Evolutionary conservation across 2,797 vertebrate genomes (phyloP).

Genomic region (Halcyon badia): DNA sequence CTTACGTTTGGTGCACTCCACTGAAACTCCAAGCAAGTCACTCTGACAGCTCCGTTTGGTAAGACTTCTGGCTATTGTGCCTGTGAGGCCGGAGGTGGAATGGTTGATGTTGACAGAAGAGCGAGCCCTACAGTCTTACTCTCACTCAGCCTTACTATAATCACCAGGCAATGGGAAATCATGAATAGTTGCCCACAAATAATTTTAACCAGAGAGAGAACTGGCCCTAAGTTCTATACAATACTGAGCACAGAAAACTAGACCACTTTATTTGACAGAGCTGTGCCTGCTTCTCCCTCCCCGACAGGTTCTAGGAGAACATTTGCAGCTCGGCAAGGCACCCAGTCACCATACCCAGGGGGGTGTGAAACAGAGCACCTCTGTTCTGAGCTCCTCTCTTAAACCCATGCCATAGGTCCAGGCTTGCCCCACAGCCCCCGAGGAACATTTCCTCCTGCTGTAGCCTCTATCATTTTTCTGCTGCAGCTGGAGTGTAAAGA

Average conservation of each 20-base stretch:
- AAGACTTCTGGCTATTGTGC: not conserved
- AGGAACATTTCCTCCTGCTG: not conserved
- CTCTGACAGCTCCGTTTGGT: not conserved
- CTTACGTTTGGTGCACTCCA: not conserved
- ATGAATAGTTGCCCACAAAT: not conserved
- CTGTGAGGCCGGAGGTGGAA: rapidly evolving
- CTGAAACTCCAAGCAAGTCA: not conserved
- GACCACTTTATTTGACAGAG: not conserved
- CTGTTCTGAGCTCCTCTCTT: not conserved
- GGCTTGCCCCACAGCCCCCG: rapidly evolving
- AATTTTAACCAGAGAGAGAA: not conserved
- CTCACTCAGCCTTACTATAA: not conserved
- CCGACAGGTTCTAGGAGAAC: not conserved
- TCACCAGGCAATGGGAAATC: not conserved
- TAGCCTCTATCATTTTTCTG: not conserved
- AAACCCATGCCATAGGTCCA: not conserved
- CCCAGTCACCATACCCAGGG: not conserved
- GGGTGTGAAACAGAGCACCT: not conserved
- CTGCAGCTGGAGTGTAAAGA: not conserved
- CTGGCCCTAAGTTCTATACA: rapidly evolving
- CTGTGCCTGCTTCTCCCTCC: not conserved
- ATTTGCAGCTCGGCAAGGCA: not conserved
- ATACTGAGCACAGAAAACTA: not conserved
- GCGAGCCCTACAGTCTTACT: not conserved
- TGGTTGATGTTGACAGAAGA: not conserved